Base-by-base conservation (phyloP, 2,888 invertebrate species). In the Caenorhabditis imperialis region DNA sequence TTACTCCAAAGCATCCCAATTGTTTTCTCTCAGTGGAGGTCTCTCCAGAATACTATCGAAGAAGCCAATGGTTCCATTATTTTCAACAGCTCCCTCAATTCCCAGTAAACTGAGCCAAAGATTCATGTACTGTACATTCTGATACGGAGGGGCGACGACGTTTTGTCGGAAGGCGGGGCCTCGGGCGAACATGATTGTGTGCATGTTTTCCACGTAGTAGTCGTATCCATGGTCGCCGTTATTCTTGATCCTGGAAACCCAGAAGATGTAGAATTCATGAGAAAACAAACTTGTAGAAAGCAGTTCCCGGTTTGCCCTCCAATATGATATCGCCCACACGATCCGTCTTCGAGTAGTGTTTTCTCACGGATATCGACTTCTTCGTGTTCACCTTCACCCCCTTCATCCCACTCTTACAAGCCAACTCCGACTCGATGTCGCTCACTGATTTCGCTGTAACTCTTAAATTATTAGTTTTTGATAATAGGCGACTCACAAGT, bases 221-320 rank as follows among this genome's bases (percentile, higher is more conserved):
- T 86, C 86, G 60, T 82, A 86, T 2, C 86, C 86, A 61, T 86
- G 86, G 48, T 86, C 85, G 18, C 78, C 75, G 0, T 72, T 67
- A 8, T 77, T 67, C 5, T 44, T 30, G 38, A 70, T 78, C 30
- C 63, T 54, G 20, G 35, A 62, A 3, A 27, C 45, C 8, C 7
- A 5, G 16, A 18, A 25, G 8, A 12, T 23, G 10, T 20, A 23
- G 5, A 38, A 22, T 22, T 2, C 16, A 6, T 35, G 16, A n/a
- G 23, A 20, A 14, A 7, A 60, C 62, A 37, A n/a, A 78, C 78
- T 44, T 63, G 25, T 69, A 78, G 45, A 86, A 83, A 5, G 70
- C 81, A 0, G 83, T 81, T 33, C 85, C 86, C 1, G 81, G 77
- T 16, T 75, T 62, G 20, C 84, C 85, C 53, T 85, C 82, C 12